Conservation (phyloP, 2,888 invertebrate species). For the Leptarthrus brevirostris region DNA sequence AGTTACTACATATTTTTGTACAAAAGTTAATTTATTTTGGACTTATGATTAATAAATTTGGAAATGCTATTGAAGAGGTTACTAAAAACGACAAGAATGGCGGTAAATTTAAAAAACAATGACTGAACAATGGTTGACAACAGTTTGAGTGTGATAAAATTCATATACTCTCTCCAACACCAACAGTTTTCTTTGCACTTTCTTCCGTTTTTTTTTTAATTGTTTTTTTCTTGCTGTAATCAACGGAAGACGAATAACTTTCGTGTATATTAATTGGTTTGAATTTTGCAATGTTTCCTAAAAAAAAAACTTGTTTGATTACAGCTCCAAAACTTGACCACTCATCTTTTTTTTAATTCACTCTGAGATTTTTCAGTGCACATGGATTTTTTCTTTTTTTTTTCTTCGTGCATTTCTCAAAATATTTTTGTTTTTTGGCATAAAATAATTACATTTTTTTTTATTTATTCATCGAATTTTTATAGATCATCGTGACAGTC, state of each 20-base stretch:
- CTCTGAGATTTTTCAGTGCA: constrained; percentile 10
- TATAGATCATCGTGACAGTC: constrained; percentile 28
- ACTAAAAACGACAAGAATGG: not conserved
- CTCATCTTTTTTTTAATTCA: not conserved
- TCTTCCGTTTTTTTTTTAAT: too few relatives aligned
- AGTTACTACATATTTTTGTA: too few relatives aligned
- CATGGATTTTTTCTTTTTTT: constrained; percentile 2
- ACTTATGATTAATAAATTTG: too few relatives aligned
- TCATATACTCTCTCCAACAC: constrained; percentile 17
- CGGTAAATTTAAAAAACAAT: too few relatives aligned
- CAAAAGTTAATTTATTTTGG: too few relatives aligned
- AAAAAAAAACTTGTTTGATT: not conserved
- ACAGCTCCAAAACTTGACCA: not conserved
- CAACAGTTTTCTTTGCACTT: not conserved
- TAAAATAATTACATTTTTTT: constrained; percentile 1
- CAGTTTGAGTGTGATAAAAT: constrained; percentile 12
- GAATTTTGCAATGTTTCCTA: not conserved
- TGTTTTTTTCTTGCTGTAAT: constrained; percentile 13
- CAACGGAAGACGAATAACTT: not conserved
- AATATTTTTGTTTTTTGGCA: constrained; percentile 13
- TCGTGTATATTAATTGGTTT: too few relatives aligned
- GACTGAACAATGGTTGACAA: not conserved
- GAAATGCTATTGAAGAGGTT: too few relatives aligned
- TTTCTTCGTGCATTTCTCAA: not conserved
- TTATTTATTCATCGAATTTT: constrained; percentile 25